Conservation (phyloP, 2,888 invertebrate genomes). For the Drosophila anomalata region DNA sequence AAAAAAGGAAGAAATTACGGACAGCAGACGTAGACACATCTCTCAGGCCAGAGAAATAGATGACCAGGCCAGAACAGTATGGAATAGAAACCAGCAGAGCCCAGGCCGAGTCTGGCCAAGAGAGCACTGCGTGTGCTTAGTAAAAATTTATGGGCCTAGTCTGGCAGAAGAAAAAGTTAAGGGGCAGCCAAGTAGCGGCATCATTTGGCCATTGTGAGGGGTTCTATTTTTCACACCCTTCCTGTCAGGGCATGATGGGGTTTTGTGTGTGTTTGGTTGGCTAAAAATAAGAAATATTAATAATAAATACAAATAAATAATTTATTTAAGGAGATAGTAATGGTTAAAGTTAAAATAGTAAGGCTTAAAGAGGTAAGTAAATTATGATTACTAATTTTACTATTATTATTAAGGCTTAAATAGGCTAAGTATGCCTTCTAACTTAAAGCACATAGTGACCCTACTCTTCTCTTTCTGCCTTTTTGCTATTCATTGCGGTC, state of each 20-base stretch:
- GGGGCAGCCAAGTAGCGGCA: slow-evolving; percentile 49
- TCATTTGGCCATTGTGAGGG: slow-evolving; percentile 64
- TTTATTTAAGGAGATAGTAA: neutral
- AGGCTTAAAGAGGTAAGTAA: too few species aligned
- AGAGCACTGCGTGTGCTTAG: slow-evolving; percentile 77
- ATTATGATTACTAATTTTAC: too few species aligned
- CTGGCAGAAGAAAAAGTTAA: slow-evolving; percentile 25
- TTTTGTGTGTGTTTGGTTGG: neutral
- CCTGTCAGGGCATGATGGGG: slow-evolving; percentile 18
- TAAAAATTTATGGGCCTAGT: slow-evolving; percentile 70
- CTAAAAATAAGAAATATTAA: neutral
- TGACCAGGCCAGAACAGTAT: slow-evolving; percentile 48
- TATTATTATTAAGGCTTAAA: neutral
- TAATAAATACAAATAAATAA: neutral
- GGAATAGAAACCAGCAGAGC: neutral
- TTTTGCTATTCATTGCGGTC: slow-evolving; percentile 69
- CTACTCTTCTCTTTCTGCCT: neutral
- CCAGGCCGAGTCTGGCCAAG: slow-evolving; percentile 6
- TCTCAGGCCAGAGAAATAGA: slow-evolving; percentile 55
- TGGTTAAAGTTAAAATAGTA: neutral
- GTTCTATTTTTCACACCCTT: slow-evolving; percentile 23
- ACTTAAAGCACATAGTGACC: neutral
- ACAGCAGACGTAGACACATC: slow-evolving; percentile 57
- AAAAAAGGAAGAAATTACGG: slow-evolving; percentile 30
- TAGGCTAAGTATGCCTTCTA: neutral